Conservation (phyloP, 2,113 vertebrate species). For the Morone chrysops region DNA sequence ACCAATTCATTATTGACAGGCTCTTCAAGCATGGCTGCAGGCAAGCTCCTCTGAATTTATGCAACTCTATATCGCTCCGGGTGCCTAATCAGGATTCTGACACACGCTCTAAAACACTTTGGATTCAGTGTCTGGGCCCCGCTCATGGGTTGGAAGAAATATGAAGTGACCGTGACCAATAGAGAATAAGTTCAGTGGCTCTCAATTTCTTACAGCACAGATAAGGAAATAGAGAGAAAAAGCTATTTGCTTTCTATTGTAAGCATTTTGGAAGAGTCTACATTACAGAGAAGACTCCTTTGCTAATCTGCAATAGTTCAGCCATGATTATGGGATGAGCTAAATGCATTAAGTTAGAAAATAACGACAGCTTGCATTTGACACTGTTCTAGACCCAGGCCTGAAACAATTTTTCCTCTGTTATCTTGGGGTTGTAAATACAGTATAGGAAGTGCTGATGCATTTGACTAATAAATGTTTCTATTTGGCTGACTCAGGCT, state of each 20-base stretch:
- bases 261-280: not conserved
- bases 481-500: slow-evolving; percentile 65
- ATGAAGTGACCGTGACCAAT: slow-evolving; percentile 33
- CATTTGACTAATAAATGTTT: slow-evolving; percentile 48
- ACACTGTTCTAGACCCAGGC: slow-evolving; percentile 27
- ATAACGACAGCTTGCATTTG: not conserved
- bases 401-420: not conserved
- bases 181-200: slow-evolving; percentile 43
- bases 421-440: slow-evolving; percentile 30
- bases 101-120: slow-evolving; percentile 42
- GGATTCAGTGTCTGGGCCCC: slow-evolving; percentile 28
- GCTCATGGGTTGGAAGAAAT: slow-evolving; percentile 39
- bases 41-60: slow-evolving; percentile 54
- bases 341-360: not conserved
- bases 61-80: slow-evolving; percentile 37
- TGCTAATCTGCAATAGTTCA: slow-evolving; percentile 30
- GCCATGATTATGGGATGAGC: not conserved
- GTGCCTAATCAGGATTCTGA: slow-evolving; percentile 61
- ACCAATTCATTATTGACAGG: slow-evolving; percentile 71
- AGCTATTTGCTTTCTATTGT: slow-evolving; percentile 2
- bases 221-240: slow-evolving; percentile 22
- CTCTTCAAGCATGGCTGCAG: slow-evolving; percentile 44
- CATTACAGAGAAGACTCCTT: not conserved
- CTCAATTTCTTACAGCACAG: slow-evolving; percentile 25
- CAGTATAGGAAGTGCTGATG: slow-evolving; percentile 52